Evolutionary conservation across 2,113 vertebrate genomes (phyloP).

Genomic region (Rhinolophus ferrumequinum): DNA sequence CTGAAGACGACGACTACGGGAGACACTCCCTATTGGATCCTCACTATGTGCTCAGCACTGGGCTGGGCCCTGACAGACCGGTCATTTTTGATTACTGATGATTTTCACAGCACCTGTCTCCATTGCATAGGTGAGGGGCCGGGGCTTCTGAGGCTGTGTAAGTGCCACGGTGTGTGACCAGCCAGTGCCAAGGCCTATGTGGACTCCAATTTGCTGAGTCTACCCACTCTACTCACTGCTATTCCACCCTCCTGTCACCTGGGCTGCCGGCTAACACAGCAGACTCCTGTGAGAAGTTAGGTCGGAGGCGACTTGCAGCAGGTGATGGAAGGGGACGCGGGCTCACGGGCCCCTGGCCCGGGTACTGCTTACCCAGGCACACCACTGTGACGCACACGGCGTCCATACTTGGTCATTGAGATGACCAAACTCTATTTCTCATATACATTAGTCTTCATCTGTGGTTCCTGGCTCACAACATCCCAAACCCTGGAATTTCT

Average conservation of each 20-base stretch:
- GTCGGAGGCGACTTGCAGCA: not conserved
- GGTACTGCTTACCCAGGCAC: not conserved
- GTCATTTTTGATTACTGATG: no score
- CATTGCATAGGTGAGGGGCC: not conserved
- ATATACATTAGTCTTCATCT: not conserved
- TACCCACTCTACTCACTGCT: not conserved
- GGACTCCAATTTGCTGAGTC: not conserved
- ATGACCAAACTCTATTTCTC: not conserved
- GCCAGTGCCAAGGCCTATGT: not conserved
- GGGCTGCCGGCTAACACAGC: not conserved
- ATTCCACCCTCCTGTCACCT: not conserved
- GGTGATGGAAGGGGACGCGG: not conserved
- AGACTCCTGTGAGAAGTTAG: not conserved
- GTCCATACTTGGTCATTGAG: no score
- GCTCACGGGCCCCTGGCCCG: not conserved
- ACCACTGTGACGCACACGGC: not conserved
- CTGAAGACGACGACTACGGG: fast-evolving
- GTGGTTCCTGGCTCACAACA: not conserved
- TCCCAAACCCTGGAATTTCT: not conserved
- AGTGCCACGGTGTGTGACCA: not conserved
- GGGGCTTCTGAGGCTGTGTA: not conserved
- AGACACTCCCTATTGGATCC: not conserved
- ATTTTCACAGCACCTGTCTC: not conserved
- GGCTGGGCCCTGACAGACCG: not conserved
- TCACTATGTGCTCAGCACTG: not conserved